Evolutionary conservation across 2,113 vertebrate species (phyloP).

Genomic region (Eptesicus fuscus): DNA sequence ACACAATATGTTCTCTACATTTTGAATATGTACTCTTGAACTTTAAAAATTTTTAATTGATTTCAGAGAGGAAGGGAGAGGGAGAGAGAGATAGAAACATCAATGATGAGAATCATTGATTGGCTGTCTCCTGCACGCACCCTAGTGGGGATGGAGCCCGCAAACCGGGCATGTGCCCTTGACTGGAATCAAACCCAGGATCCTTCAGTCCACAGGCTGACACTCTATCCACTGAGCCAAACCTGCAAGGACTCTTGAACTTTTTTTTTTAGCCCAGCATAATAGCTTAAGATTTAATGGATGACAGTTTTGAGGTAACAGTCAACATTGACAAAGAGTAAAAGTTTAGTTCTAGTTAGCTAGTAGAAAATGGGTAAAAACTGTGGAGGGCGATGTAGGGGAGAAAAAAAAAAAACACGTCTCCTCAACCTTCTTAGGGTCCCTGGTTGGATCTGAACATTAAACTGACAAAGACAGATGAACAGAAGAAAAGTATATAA

Average conservation of each 20-base stretch:
- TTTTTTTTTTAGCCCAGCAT: too few species aligned
- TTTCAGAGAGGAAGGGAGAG: too few species aligned
- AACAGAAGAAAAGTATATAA: not conserved
- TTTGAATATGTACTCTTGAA: not conserved
- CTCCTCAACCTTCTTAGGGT: not conserved
- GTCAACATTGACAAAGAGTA: not conserved
- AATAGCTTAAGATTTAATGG: not conserved
- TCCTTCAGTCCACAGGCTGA: too few species aligned
- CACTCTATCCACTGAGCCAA: too few species aligned
- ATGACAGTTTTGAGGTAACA: constrained; percentile 3
- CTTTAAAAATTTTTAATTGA: too few species aligned
- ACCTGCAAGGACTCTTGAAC: too few species aligned
- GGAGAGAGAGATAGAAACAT: too few species aligned
- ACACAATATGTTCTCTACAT: not conserved
- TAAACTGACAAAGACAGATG: not conserved
- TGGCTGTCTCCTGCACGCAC: too few species aligned
- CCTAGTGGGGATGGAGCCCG: too few species aligned
- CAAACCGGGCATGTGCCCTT: too few species aligned
- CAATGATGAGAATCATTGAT: too few species aligned
- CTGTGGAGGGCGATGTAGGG: not conserved
- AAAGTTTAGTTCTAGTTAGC: not conserved
- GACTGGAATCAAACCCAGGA: too few species aligned
- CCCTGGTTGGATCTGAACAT: not conserved
- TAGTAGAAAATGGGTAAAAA: constrained; percentile 1
- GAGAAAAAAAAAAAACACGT: not conserved